phyloP scores from a whole-genome alignment of 2,113 vertebrate genomes.

The Sporophila hypoxantha region DNA sequence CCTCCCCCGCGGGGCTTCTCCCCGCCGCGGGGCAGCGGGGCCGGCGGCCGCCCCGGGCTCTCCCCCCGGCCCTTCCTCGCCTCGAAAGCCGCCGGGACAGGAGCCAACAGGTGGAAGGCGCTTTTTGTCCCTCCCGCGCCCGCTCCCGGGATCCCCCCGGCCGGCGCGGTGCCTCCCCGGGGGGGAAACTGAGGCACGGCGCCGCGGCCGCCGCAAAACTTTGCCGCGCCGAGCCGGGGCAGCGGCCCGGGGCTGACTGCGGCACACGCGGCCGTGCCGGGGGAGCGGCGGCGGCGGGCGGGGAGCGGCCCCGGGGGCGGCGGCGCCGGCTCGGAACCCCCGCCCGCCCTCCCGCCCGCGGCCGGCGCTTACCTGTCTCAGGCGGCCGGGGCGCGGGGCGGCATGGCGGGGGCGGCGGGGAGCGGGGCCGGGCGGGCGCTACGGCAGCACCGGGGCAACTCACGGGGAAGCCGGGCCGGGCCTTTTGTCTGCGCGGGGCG shows the following conservation, averaged over 20 bases:
- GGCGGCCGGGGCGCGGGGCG: too few species aligned
- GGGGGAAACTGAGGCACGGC: background rate
- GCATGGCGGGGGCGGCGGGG: too few species aligned
- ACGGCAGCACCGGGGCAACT: background rate
- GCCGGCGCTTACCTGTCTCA: too few species aligned
- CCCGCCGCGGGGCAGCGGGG: background rate
- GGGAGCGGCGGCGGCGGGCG: too few species aligned
- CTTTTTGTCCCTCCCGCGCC: background rate
- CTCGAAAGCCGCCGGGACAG: background rate
- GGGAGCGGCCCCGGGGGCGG: too few species aligned
- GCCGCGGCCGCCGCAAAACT: background rate
- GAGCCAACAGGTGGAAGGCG: background rate
- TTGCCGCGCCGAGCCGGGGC: too few species aligned
- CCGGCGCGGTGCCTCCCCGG: background rate
- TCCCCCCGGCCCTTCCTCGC: background rate
- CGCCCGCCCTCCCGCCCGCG: too few species aligned
- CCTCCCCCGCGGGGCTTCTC: background rate
- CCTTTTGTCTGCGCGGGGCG: conserved; percentile 66
- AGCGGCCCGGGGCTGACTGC: too few species aligned
- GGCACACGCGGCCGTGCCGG: too few species aligned
- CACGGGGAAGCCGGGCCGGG: background rate
- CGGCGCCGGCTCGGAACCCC: too few species aligned
- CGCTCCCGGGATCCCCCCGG: conserved; percentile 4
- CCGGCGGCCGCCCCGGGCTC: background rate
- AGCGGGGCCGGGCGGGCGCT: background rate